Evolutionary conservation across 2,888 invertebrate genomes (phyloP).

Genomic region (Neoaliturus tenellus): DNA sequence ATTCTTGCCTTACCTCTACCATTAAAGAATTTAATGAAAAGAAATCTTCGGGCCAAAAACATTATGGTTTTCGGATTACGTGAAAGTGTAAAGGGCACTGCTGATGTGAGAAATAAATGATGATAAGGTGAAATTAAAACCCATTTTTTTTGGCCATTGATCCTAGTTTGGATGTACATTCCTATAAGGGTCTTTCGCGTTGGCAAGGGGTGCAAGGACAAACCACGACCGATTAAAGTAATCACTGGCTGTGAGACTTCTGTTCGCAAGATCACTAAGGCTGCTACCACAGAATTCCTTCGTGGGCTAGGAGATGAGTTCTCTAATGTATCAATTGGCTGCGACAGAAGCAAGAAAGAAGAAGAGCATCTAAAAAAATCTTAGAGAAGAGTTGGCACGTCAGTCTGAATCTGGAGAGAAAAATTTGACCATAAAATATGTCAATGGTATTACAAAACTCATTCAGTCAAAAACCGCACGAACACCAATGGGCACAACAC

Average conservation of each 20-base stretch:
- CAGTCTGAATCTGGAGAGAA: neutral
- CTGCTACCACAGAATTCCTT: neutral
- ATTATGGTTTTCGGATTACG: slow-evolving; percentile 9
- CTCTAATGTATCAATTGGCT: neutral
- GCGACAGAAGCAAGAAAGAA: too few species aligned
- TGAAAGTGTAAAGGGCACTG: slow-evolving; percentile 6
- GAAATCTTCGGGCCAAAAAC: slow-evolving; percentile 26
- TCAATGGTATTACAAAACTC: neutral
- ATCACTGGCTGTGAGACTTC: neutral
- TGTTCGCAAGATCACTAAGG: slow-evolving; percentile 2
- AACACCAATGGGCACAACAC: neutral
- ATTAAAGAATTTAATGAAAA: slow-evolving; percentile 30
- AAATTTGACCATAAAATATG: neutral
- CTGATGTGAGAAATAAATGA: neutral
- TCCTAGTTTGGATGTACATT: too few species aligned
- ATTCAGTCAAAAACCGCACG: neutral
- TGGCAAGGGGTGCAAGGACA: neutral
- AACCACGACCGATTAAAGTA: slow-evolving; percentile 2
- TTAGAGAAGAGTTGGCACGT: neutral
- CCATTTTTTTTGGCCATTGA: too few species aligned
- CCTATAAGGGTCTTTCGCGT: neutral
- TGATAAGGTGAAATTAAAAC: neutral
- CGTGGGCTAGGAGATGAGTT: neutral
- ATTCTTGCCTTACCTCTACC: neutral
- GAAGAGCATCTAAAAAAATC: too few species aligned